Evolutionary conservation across 2,797 vertebrate genomes (phyloP), one percentile per base, ranked within the genome.

Genomic region (Setipinna tenuifilis): DNA sequence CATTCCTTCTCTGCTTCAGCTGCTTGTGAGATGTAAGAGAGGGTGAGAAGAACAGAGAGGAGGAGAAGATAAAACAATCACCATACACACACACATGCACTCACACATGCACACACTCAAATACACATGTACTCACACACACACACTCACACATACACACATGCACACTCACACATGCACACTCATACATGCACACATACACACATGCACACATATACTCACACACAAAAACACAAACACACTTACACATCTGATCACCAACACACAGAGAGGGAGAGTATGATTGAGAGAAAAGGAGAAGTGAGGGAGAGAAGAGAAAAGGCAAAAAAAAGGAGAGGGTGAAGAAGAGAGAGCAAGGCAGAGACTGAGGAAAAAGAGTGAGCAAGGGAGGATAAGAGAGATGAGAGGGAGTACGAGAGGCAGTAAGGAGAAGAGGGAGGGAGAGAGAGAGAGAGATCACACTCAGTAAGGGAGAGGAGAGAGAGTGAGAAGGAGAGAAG

Each of bases 61-160:
- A 21, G 58, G 71, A 78, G 35, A 41, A 35, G 35, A 12, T 35
- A 12, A 78, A 78, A 44, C 31, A 44, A 44, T 44, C 71, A 44
- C 35, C 41, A 28, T 7, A 54, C 50, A 54, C 50, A 54, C 50
- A 54, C 50, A 54, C 50, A 54, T 9, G 5, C 50, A 54, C 50
- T 54, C 50, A 10, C 50, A 54, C 6, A 14, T n/a, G n/a, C 84
- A 90, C 89, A 87, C 35, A 84, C 61, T 84, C 86, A 90, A 75
- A 54, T 58, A 58, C 81, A 25, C 28, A 44, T 1, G 17, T 31
- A 54, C 19, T 88, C 81, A 6, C 57, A 46, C 7, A 2, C 57
- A n/a, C 35, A n/a, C n/a, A n/a, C n/a, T n/a, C 35, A 41, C 35
- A 41, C 35, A 41, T 5, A 41, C 16, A 17, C 1, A 35, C 4